These are phyloP conservation scores for Phyllopteryx taeniolatus DNA, from an alignment of 2,113 vertebrate species.

Conservation along the genomic window DNA sequence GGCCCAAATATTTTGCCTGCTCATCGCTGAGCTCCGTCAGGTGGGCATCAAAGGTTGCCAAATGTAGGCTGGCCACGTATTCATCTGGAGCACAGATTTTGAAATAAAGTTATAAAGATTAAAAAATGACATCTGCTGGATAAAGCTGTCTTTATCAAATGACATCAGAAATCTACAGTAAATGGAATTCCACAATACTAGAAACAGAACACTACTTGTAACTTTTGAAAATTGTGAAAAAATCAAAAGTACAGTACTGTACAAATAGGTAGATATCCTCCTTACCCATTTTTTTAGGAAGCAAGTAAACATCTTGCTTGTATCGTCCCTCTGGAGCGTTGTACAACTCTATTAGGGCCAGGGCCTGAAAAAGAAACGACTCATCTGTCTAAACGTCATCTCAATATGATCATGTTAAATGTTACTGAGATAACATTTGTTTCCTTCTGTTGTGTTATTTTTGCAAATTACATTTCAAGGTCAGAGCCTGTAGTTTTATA, in stretches of 20 bases:
- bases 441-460: too few relatives aligned
- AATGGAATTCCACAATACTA: background rate
- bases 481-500: too few relatives aligned
- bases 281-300: constrained; percentile 98
- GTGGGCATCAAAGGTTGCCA: constrained; percentile 94
- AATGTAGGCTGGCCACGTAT: constrained; percentile 94
- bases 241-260: background rate
- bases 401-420: too few relatives aligned
- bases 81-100: constrained; percentile 79
- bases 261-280: background rate
- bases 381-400: too few relatives aligned
- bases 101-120: background rate
- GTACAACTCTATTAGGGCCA: constrained; percentile 94
- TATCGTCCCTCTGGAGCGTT: constrained; percentile 95
- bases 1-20: constrained; percentile 94
- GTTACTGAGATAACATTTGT: too few relatives aligned
- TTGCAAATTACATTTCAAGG: too few relatives aligned
- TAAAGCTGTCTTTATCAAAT: background rate
- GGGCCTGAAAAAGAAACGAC: constrained; percentile 72
- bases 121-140: background rate
- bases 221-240: constrained; percentile 20
- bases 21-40: constrained; percentile 93
- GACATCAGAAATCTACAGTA: background rate
- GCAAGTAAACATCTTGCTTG: constrained; percentile 97
- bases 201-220: background rate